Base-by-base conservation (phyloP, 1,140 invertebrate genomes). In the Homarus americanus region DNA sequence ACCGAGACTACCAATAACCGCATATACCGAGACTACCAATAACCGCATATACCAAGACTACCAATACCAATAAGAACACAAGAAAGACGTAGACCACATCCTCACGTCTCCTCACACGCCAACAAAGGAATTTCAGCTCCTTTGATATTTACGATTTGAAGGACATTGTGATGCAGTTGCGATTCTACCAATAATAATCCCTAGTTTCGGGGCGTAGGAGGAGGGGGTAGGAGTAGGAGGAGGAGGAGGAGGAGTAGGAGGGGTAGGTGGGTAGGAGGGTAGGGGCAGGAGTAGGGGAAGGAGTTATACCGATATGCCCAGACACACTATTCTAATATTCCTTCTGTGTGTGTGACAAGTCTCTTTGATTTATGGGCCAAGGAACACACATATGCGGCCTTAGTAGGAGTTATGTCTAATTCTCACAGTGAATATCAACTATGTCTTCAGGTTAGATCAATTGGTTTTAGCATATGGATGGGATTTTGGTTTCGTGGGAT, bases 301-400 rank as follows among this genome's bases (percentile, higher is more conserved):
- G 44, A 49, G 75, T n/a, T n/a, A n/a, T n/a, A n/a, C n/a, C n/a
- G n/a, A n/a, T n/a, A n/a, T n/a, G n/a, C n/a, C n/a, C n/a, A 79
- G 38, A 79, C 15, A 80, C 20, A 66, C 83, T 86, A 41, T 72
- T 86, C 15, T 86, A 69, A 28, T 86, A 86, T 86, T 86, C 83
- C 72, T 72, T 58, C 15, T 86, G 69, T 86, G 82, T 85, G 83
- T 86, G 69, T 76, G 83, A 86, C 83, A 76, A 76, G 40, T 34
- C 17, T 72, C 83, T 86, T 86, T 86, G 83, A 86, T 86, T 73
- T 69, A 44, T 41, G 40, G 63, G 38, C 58, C 58, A 32, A 38
- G 69, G 63, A 58, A 58, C 53, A n/a, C n/a, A n/a, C n/a, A 20
- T 58, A 58, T 58, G 69, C 66, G 15, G 17, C 36, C 82, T 63